Conservation (phyloP, 2,113 vertebrate species). For the Callaeas wilsoni region DNA sequence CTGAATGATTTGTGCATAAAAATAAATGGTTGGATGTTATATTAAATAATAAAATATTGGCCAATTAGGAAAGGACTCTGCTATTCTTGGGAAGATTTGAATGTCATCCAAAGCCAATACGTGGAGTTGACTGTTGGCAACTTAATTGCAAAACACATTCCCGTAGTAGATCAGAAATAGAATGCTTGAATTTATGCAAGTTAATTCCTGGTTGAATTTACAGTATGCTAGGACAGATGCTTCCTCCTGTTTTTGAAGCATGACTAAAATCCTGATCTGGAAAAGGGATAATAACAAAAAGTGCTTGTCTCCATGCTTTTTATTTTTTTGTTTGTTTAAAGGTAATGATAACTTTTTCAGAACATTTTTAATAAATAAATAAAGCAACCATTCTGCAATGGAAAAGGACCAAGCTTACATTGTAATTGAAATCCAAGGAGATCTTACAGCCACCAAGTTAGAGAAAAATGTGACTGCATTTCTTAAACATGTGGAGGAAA, state of each 20-base stretch:
- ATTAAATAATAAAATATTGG: background rate
- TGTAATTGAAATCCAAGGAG: background rate
- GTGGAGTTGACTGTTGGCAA: background rate
- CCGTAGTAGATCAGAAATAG: background rate
- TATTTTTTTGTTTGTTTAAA: background rate
- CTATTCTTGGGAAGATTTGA: background rate
- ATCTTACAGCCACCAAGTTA: background rate
- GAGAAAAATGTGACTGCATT: background rate
- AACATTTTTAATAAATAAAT: background rate
- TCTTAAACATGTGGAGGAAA: background rate
- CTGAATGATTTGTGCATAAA: background rate
- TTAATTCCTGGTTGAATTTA: conserved; percentile 15
- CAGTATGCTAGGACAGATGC: background rate
- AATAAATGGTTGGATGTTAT: background rate
- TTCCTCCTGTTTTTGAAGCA: conserved; percentile 5
- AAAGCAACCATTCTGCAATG: background rate
- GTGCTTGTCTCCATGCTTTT: background rate
- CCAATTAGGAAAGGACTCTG: background rate
- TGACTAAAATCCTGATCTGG: background rate
- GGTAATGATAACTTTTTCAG: background rate
- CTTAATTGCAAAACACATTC: conserved; percentile 11
- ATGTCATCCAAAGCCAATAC: background rate
- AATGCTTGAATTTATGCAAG: background rate
- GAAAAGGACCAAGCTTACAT: background rate
- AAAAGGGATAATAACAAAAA: background rate